Evolutionary conservation across 2,888 invertebrate genomes (phyloP), one percentile per base, ranked within the genome.

Genomic region (Thelaira solivaga): DNA sequence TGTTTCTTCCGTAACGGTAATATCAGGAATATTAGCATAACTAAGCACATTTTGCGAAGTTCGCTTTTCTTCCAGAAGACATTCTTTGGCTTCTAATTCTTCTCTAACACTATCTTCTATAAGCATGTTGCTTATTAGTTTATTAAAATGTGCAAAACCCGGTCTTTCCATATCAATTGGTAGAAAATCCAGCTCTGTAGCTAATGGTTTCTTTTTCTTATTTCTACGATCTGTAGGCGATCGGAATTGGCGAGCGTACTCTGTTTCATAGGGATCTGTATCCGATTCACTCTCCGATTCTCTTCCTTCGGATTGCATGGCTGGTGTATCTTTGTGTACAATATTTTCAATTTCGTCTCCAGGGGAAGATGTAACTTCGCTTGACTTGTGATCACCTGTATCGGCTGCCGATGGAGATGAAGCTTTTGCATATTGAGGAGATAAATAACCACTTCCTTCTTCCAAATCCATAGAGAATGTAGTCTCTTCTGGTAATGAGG

Each of bases 311-410:
- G 86, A 83, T 72, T 83, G 22, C 62, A 85, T 78, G 2, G 62
- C 69, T 18, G 81, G 65, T 1, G 65, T 36, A 4, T 87, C 87
- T 22, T 86, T 87, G 2, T 88, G 87, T 1, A 82, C 24, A 13
- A 84, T 67, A 13, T 82, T 82, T 71, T 86, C 86, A 11, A 84
- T 26, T 0, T 84, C 83, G 8, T 88, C 88, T 2, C 81, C 83
- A 2, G 82, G 80, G 20, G 86, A 81, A 1, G 87, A 88, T 5
- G 90, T 90, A 80, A 92, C 92, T 76, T 92, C 92, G 68, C 88
- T 89, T 16, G 92, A 89, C 74, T 91, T 89, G 77, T 92, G 92
- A 2, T 91, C 91, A 80, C 90, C 89, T 22, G 90, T 84, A 1
- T 11, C 80, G 69, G 88, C 88, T 13, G 81, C 83, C 0, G 83